These are phyloP conservation scores for Ormyrus pomaceus DNA, from an alignment of 2,888 invertebrate genomes.

Conservation along the genomic window DNA sequence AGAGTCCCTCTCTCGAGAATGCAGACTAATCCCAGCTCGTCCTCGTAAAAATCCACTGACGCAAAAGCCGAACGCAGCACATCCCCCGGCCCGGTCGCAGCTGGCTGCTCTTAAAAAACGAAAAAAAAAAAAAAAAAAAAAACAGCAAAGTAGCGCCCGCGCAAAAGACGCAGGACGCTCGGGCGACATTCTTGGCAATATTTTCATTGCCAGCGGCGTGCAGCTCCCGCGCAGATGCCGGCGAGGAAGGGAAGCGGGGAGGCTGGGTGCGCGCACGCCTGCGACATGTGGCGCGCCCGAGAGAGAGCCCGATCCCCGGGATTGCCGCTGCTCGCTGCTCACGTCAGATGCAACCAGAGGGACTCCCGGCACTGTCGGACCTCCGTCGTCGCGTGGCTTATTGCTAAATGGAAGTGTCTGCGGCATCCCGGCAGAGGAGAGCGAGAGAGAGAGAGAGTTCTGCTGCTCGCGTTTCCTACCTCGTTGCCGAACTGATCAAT, in stretches of 20 bases:
- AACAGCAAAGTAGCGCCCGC: too few species aligned
- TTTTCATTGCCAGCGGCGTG: too few species aligned
- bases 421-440: constrained; percentile 21
- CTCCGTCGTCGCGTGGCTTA: constrained; percentile 39
- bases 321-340: neutral
- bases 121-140: too few species aligned
- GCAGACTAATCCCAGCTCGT: too few species aligned
- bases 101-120: too few species aligned
- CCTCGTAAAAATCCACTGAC: too few species aligned
- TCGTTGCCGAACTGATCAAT: constrained; percentile 37
- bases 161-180: neutral
- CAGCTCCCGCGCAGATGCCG: neutral
- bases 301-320: constrained; percentile 26
- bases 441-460: neutral
- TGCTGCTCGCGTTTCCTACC: neutral
- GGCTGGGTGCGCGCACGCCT: neutral
- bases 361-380: neutral
- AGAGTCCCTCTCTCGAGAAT: too few species aligned
- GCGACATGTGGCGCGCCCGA: constrained; percentile 39
- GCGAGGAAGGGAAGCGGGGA: neutral
- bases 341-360: constrained; percentile 44
- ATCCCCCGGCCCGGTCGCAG: too few species aligned
- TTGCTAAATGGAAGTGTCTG: constrained; percentile 55
- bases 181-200: neutral
- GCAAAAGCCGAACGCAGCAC: too few species aligned